Evolutionary conservation across 2,888 invertebrate species (phyloP).

Genomic region (Mesoligia furuncula): DNA sequence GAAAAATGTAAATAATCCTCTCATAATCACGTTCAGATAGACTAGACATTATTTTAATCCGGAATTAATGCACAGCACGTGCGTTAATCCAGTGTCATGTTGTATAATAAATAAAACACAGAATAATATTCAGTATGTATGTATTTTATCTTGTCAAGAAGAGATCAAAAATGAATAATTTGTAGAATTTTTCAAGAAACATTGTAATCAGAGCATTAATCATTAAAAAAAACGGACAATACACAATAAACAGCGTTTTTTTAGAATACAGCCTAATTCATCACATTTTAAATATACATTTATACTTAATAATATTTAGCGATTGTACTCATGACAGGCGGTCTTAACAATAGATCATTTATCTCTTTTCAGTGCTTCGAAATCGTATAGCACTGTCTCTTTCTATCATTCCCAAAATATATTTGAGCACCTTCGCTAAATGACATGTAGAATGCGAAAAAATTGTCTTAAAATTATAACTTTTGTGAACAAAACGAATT

Average conservation of each 20-base stretch:
- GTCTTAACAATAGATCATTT: not conserved
- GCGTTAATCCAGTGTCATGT: not conserved
- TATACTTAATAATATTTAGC: conserved; percentile 18
- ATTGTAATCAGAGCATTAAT: conserved; percentile 18
- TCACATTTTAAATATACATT: conserved; percentile 38
- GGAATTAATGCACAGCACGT: not conserved
- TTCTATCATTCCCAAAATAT: conserved; percentile 9
- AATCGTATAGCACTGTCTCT: not conserved
- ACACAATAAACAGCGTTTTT: conserved; percentile 17
- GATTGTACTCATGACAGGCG: conserved; percentile 9
- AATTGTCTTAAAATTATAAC: conserved; percentile 2
- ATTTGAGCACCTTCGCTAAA: conserved; percentile 9
- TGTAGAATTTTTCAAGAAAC: conserved; percentile 21
- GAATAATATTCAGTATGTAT: conserved; percentile 28
- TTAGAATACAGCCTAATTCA: conserved; percentile 36
- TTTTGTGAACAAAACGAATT: conserved; percentile 27
- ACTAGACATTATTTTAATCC: too few species aligned
- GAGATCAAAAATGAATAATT: conserved; percentile 53
- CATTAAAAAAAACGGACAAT: not conserved
- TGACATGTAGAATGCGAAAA: conserved; percentile 8
- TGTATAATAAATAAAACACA: conserved; percentile 31
- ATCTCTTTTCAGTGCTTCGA: conserved; percentile 9
- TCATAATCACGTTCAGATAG: too few species aligned
- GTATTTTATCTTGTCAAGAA: conserved; percentile 48
- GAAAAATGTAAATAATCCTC: too few species aligned